These are phyloP conservation scores for Frieseomelitta varia DNA, from an alignment of 1,140 invertebrate species.

Conservation along the genomic window DNA sequence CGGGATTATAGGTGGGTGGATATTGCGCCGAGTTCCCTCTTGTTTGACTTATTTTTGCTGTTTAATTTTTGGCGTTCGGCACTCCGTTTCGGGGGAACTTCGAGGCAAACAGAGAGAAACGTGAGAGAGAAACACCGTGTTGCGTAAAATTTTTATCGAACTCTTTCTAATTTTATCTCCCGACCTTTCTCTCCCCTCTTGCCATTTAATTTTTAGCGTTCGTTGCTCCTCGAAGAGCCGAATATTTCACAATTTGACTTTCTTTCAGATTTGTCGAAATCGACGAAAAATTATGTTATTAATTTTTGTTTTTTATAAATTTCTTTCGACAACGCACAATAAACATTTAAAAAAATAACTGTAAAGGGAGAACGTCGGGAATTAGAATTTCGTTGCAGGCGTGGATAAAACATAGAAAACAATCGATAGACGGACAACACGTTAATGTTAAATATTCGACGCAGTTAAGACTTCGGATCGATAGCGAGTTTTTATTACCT, in stretches of 20 bases:
- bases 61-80: not conserved
- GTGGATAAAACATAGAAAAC: not conserved
- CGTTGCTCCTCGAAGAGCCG: too few relatives aligned
- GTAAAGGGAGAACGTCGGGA: not conserved
- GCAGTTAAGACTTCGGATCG: not conserved
- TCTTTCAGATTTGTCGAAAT: too few relatives aligned
- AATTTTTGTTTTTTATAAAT: not conserved
- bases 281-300: too few relatives aligned
- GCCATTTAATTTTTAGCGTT: too few relatives aligned
- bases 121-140: not conserved
- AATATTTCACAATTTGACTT: too few relatives aligned
- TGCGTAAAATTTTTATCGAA: not conserved
- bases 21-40: not conserved
- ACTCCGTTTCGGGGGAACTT: not conserved
- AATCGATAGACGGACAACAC: not conserved
- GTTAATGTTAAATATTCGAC: constrained; percentile 3
- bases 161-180: too few relatives aligned
- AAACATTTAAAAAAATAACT: too few relatives aligned
- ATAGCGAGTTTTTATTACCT: not conserved
- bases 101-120: not conserved
- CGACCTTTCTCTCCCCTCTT: too few relatives aligned
- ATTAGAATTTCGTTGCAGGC: not conserved
- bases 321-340: not conserved
- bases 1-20: not conserved
- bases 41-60: not conserved